Conservation (phyloP, 2,888 invertebrate species). For the Pseudoips prasinana region DNA sequence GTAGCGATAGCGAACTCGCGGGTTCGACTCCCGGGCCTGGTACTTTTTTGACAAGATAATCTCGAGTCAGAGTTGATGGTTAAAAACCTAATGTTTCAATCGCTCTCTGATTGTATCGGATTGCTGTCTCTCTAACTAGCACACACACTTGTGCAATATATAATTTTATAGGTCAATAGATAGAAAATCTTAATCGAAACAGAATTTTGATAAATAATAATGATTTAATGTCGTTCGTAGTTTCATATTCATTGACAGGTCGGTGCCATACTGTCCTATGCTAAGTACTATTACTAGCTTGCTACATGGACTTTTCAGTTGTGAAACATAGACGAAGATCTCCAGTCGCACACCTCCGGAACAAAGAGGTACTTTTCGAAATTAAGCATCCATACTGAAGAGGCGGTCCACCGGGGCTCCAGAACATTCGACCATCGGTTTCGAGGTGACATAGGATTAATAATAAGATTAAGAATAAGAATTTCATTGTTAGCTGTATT, state of each 20-base stretch:
- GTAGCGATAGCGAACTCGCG: no score
- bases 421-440: conserved; percentile 47
- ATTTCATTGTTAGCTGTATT: conserved; percentile 36
- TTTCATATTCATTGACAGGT: conserved; percentile 36
- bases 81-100: no score
- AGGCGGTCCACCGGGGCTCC: conserved; percentile 31
- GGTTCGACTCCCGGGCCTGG: no score
- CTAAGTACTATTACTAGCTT: conserved; percentile 65
- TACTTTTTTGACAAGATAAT: no score
- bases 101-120: no score
- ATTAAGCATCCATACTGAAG: conserved; percentile 54
- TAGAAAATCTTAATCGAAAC: no score
- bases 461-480: conserved; percentile 48
- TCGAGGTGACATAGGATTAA: conserved; percentile 76
- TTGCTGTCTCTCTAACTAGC: no score
- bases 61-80: no score
- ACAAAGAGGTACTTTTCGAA: conserved; percentile 75
- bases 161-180: not conserved
- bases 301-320: conserved; percentile 80
- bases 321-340: conserved; percentile 58
- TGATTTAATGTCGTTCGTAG: conserved; percentile 1
- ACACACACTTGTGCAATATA: no score
- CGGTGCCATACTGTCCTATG: conserved; percentile 35
- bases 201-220: not conserved
- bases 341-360: conserved; percentile 21